phyloP scores from a whole-genome alignment of 2,888 invertebrate genomes.

The Lamproptera curius region DNA sequence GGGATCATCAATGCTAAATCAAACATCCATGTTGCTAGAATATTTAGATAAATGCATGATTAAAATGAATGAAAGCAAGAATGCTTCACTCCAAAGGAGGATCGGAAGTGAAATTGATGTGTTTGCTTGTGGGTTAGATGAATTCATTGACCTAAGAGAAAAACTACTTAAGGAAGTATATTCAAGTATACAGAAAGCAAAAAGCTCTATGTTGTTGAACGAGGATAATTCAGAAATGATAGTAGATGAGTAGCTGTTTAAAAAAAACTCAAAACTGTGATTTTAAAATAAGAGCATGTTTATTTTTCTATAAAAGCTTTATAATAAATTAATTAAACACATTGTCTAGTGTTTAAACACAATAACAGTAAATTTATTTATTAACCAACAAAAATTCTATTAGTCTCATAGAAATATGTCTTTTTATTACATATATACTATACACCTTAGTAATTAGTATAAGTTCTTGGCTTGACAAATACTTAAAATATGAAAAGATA shows the following conservation, averaged over 20 bases:
- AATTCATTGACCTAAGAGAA: slow-evolving; percentile 41
- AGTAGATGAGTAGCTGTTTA: slow-evolving; percentile 27
- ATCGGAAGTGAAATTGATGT: slow-evolving; percentile 54
- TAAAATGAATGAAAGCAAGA: slow-evolving; percentile 51
- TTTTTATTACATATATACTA: too few species aligned
- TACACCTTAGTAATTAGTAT: too few species aligned
- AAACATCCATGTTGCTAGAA: slow-evolving; percentile 40
- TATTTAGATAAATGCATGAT: slow-evolving; percentile 53
- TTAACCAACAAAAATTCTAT: neutral
- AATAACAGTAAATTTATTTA: neutral
- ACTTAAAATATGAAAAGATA: too few species aligned
- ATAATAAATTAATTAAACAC: neutral
- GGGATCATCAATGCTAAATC: slow-evolving; percentile 41
- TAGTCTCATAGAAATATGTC: too few species aligned
- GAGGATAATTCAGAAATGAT: slow-evolving; percentile 30
- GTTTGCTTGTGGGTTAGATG: slow-evolving; percentile 40
- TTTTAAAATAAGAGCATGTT: too few species aligned
- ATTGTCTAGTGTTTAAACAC: neutral
- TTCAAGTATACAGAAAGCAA: slow-evolving; percentile 29
- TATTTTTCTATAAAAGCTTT: too few species aligned
- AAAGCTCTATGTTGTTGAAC: neutral
- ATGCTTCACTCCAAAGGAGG: slow-evolving; percentile 33
- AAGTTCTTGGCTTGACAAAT: too few species aligned
- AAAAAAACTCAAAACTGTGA: neutral
- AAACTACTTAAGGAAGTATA: slow-evolving; percentile 39